Conservation (phyloP, 2,888 invertebrate genomes). For the Microdon myrmicae region DNA sequence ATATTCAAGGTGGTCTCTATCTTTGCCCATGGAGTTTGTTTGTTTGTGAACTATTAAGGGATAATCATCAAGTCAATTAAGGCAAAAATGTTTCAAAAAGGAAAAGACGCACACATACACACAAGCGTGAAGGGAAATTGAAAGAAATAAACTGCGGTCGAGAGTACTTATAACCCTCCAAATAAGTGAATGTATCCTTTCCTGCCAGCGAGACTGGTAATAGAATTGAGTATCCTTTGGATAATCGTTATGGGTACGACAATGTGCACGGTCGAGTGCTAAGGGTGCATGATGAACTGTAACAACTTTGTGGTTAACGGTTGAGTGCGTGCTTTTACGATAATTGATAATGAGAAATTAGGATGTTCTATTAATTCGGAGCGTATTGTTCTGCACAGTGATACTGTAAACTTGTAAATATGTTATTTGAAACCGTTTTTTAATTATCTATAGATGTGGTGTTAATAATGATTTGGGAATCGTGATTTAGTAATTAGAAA, state of each 20-base stretch:
- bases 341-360: constrained; percentile 41
- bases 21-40: constrained; percentile 16
- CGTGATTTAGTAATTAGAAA: too few relatives aligned
- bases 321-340: constrained; percentile 19
- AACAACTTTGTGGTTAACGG: constrained; percentile 26
- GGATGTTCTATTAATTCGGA: too few relatives aligned
- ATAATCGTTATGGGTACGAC: too few relatives aligned
- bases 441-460: too few relatives aligned
- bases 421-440: too few relatives aligned
- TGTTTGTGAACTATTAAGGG: constrained; percentile 49
- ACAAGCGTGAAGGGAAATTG: constrained; percentile 7
- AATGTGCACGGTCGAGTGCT: constrained; percentile 15
- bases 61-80: constrained; percentile 51
- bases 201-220: constrained; percentile 4
- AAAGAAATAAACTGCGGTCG: constrained; percentile 32
- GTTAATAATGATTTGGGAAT: too few relatives aligned
- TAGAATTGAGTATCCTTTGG: constrained; percentile 31
- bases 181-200: constrained; percentile 37
- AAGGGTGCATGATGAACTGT: constrained; percentile 24
- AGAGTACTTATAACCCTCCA: constrained; percentile 45
- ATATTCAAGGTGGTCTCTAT: constrained; percentile 47
- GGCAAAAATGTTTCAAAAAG: constrained; percentile 46
- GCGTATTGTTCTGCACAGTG: too few relatives aligned
- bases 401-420: too few relatives aligned
- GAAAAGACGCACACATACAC: constrained; percentile 32